These are phyloP conservation scores for Drosophila affinis DNA, from an alignment of 2,888 invertebrate genomes.

Conservation along the genomic window DNA sequence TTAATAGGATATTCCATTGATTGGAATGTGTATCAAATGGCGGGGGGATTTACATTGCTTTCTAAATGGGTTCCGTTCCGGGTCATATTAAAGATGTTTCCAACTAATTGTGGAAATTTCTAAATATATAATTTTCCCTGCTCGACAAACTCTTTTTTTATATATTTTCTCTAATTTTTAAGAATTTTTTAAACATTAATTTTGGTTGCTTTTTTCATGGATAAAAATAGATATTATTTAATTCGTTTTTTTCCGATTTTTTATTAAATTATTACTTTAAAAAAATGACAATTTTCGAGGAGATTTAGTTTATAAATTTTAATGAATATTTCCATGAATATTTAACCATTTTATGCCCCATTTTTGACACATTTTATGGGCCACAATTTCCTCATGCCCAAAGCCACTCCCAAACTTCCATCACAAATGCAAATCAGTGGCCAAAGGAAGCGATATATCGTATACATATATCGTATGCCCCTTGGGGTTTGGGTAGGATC, in stretches of 20 bases:
- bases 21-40: background rate
- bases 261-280: too few species aligned
- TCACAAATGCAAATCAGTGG: background rate
- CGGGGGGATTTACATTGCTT: background rate
- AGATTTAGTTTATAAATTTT: too few species aligned
- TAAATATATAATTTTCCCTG: too few species aligned
- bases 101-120: too few species aligned
- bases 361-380: background rate
- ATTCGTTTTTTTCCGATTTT: too few species aligned
- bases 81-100: too few species aligned
- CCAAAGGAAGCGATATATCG: background rate
- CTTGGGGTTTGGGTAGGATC: background rate
- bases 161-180: background rate
- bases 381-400: too few species aligned
- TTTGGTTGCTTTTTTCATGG: too few species aligned
- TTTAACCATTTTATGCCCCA: background rate
- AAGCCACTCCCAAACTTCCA: background rate
- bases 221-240: too few species aligned
- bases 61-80: background rate
- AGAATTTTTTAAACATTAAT: too few species aligned
- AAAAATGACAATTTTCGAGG: too few species aligned
- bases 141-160: background rate
- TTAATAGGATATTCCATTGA: background rate
- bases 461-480: too few species aligned
- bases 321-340: background rate